Evolutionary conservation across 1,140 invertebrate species (phyloP).

Genomic region (Coenobita brevimanus): DNA sequence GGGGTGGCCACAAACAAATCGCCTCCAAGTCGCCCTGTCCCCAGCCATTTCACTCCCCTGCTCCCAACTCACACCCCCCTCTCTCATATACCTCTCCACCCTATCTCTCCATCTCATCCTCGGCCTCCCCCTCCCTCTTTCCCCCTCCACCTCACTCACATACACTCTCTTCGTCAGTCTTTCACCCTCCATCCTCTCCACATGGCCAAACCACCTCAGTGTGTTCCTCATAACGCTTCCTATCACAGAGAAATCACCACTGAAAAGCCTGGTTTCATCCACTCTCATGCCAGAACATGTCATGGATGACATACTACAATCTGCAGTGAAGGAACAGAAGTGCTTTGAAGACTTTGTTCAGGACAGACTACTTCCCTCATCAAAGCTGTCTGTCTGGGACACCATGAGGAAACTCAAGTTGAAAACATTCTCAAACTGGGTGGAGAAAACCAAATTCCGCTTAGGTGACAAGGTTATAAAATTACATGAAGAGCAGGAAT

Average conservation of each 20-base stretch:
- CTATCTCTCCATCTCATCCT: too few relatives aligned
- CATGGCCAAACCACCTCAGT: too few relatives aligned
- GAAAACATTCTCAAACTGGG: neutral
- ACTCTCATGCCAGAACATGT: neutral
- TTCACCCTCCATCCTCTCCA: too few relatives aligned
- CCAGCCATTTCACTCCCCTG: too few relatives aligned
- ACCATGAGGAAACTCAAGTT: neutral
- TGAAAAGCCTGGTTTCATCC: constrained; percentile 2
- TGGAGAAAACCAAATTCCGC: neutral
- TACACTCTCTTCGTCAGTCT: too few relatives aligned
- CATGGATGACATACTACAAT: neutral
- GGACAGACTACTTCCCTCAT: neutral
- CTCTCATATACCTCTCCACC: too few relatives aligned
- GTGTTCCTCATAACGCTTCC: too few relatives aligned
- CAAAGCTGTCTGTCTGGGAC: constrained; percentile 1
- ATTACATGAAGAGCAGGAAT: neutral
- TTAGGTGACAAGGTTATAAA: neutral
- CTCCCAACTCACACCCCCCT: too few relatives aligned
- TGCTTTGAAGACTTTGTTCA: neutral
- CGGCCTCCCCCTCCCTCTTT: too few relatives aligned
- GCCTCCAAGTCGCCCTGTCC: too few relatives aligned
- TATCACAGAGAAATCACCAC: neutral
- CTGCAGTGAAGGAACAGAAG: neutral
- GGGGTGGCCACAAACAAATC: too few relatives aligned
- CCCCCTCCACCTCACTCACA: too few relatives aligned